These are phyloP conservation scores for Cathartes aura DNA, from an alignment of 2,113 vertebrate species.

Conservation along the genomic window DNA sequence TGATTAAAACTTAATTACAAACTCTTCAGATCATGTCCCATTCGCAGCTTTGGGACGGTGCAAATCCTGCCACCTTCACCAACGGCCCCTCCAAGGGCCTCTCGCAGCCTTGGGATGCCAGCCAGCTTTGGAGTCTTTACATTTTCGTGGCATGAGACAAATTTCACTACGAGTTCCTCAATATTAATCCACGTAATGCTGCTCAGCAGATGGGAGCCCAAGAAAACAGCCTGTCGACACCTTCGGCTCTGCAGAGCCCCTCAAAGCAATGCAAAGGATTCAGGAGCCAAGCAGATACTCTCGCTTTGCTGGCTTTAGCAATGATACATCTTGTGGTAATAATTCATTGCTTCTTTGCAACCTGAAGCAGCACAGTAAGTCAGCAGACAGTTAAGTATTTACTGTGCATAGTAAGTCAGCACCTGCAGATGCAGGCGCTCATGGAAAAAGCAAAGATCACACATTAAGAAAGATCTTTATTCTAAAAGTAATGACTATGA, in stretches of 20 bases:
- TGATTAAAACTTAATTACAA: background rate
- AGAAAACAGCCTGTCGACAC: background rate
- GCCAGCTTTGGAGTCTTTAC: constrained; percentile 43
- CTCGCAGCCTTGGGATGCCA: constrained; percentile 31
- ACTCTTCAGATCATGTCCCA: background rate
- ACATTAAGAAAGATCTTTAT: background rate
- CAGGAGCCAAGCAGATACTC: background rate
- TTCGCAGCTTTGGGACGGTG: rapidly evolving
- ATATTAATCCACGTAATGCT: background rate
- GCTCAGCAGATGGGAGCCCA: constrained; percentile 5
- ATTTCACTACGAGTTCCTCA: constrained; percentile 26
- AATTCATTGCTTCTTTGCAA: background rate
- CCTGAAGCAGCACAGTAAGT: background rate
- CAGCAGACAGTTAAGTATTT: background rate
- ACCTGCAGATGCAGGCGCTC: background rate
- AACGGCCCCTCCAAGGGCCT: constrained; percentile 17
- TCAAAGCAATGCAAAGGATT: background rate
- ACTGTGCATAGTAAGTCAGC: background rate
- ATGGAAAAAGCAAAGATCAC: background rate
- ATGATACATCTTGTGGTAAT: rapidly evolving
- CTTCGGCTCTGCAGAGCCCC: background rate
- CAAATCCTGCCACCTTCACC: constrained; percentile 11
- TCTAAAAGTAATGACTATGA: background rate
- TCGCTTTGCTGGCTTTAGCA: background rate
- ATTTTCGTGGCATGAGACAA: constrained; percentile 53